phyloP scores from a whole-genome alignment of 2,888 invertebrate species.

The Salticus scenicus region DNA sequence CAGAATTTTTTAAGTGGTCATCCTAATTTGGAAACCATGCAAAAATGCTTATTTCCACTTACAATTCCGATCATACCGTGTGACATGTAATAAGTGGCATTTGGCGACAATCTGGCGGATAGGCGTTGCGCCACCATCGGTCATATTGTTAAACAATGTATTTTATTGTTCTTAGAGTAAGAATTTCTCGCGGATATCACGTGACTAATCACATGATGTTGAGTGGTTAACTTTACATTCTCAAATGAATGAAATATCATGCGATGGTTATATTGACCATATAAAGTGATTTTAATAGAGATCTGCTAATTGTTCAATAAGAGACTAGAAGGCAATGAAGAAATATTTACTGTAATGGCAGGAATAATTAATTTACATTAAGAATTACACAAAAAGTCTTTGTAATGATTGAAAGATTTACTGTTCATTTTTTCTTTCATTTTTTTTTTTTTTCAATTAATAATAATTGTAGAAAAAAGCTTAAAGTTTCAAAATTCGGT shows the following conservation, averaged over 20 bases:
- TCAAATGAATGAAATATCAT: neutral
- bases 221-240: neutral
- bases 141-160: neutral
- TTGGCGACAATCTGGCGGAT: neutral
- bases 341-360: no score
- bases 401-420: no score
- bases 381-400: no score
- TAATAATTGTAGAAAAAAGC: no score
- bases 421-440: no score
- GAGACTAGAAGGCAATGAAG: no score
- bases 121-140: neutral
- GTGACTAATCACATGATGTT: constrained; percentile 13
- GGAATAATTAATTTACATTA: no score
- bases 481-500: no score
- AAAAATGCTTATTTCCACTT: neutral
- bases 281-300: neutral
- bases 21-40: neutral
- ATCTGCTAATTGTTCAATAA: no score
- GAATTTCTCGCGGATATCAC: constrained; percentile 53
- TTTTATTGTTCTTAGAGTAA: neutral
- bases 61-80: neutral
- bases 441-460: no score
- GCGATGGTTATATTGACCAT: neutral
- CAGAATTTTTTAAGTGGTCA: neutral
- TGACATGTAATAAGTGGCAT: neutral